phyloP scores from a whole-genome alignment of 2,888 invertebrate genomes.

The Sepioteuthis lessoniana region DNA sequence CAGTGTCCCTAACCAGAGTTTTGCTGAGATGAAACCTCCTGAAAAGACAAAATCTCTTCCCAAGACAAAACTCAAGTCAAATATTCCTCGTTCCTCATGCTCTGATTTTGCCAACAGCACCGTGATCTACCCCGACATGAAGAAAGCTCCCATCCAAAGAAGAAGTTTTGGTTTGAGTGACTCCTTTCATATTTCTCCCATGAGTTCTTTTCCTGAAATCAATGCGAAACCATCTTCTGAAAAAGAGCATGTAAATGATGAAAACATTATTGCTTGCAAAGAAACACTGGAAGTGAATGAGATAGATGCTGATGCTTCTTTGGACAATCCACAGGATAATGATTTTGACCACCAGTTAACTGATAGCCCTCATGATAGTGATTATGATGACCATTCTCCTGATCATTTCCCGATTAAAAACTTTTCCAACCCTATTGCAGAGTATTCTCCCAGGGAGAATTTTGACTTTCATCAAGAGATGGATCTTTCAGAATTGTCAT shows the following conservation, averaged over 20 bases:
- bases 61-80: neutral
- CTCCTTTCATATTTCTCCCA: neutral
- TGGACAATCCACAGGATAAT: neutral
- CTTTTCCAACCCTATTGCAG: too few relatives aligned
- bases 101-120: neutral
- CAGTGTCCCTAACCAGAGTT: neutral
- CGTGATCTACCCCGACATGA: neutral
- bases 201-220: neutral
- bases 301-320: neutral
- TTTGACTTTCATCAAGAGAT: neutral
- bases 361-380: neutral
- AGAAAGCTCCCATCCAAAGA: neutral
- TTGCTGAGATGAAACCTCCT: neutral
- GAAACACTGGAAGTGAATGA: neutral
- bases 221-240: neutral
- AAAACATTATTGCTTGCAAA: neutral
- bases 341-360: neutral
- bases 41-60: neutral
- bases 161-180: conserved; percentile 8
- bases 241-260: neutral
- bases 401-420: neutral
- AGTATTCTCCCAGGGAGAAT: neutral
- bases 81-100: neutral
- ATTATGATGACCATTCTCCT: neutral
- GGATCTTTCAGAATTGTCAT: neutral